phyloP scores from a whole-genome alignment of 2,888 invertebrate species.

The Parnassius mnemosyne region DNA sequence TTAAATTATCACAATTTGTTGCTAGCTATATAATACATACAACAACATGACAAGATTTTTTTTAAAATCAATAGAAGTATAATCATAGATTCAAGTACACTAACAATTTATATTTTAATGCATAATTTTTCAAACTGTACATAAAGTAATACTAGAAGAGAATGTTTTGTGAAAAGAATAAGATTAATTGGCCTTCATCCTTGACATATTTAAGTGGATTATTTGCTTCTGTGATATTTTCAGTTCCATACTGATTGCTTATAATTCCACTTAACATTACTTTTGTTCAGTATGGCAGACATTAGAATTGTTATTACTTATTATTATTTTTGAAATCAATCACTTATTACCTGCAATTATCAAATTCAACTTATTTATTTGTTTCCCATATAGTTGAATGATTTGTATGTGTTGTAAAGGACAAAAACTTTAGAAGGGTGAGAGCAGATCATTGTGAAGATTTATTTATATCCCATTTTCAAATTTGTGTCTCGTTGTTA shows the following conservation, averaged over 20 bases:
- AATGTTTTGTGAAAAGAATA: not conserved
- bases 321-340: conserved; percentile 17
- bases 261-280: conserved; percentile 48
- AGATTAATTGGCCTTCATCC: conserved; percentile 1
- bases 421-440: conserved; percentile 29
- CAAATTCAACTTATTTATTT: conserved; percentile 64
- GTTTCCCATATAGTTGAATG: conserved; percentile 61
- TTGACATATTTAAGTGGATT: conserved; percentile 46
- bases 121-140: not conserved
- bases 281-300: conserved; percentile 17
- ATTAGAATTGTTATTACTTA: conserved; percentile 5
- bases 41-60: too few species aligned
- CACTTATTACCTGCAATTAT: conserved; percentile 30
- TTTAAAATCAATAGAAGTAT: too few species aligned
- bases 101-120: too few species aligned
- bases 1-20: too few species aligned
- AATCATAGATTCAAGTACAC: too few species aligned
- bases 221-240: conserved; percentile 76
- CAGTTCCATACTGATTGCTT: conserved; percentile 67
- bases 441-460: conserved; percentile 37
- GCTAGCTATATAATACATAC: too few species aligned
- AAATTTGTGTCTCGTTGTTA: conserved; percentile 30
- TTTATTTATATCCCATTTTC: conserved; percentile 51
- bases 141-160: not conserved
- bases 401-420: conserved; percentile 32